Percentiles rank a stretch among this genome's conserved stretches.
Conservation (phyloP, 1,140 invertebrate genomes). For the Drosophila novamexicana region DNA sequence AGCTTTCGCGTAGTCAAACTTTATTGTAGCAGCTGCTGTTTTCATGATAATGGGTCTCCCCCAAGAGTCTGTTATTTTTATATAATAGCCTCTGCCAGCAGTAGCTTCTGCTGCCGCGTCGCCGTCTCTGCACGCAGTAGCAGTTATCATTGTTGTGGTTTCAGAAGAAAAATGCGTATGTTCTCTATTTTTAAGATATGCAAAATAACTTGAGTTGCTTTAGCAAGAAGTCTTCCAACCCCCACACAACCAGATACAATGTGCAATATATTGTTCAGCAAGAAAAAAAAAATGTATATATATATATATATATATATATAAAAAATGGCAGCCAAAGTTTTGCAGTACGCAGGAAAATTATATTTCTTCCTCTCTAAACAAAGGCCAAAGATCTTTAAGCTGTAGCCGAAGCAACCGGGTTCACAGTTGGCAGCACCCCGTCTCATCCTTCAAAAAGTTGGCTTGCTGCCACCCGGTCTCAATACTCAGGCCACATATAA, state of each 20-base stretch:
- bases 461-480: conserved; percentile 12
- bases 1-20: conserved; percentile 49
- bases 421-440: conserved; percentile 22
- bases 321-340: conserved; percentile 18
- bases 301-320: not conserved
- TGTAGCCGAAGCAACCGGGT: conserved; percentile 20
- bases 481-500: conserved; percentile 24
- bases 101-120: conserved; percentile 17
- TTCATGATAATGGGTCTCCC: conserved; percentile 39
- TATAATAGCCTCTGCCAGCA: conserved; percentile 59
- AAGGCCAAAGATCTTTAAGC: conserved; percentile 36
- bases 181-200: conserved; percentile 75
- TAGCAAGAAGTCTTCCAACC: conserved; percentile 8
- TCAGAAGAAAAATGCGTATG: conserved; percentile 58
- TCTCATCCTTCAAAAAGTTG: conserved; percentile 32
- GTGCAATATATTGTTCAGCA: conserved; percentile 50
- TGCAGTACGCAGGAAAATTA: conserved; percentile 70
- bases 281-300: not conserved
- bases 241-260: conserved; percentile 56
- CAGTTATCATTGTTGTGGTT: conserved; percentile 52
- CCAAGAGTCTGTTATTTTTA: conserved; percentile 57
- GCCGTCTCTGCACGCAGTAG: not conserved
- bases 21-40: conserved; percentile 45
- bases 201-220: conserved; percentile 74
- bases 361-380: conserved; percentile 70